phyloP scores from a whole-genome alignment of 2,888 invertebrate species.

The Leptinotarsa juncta region DNA sequence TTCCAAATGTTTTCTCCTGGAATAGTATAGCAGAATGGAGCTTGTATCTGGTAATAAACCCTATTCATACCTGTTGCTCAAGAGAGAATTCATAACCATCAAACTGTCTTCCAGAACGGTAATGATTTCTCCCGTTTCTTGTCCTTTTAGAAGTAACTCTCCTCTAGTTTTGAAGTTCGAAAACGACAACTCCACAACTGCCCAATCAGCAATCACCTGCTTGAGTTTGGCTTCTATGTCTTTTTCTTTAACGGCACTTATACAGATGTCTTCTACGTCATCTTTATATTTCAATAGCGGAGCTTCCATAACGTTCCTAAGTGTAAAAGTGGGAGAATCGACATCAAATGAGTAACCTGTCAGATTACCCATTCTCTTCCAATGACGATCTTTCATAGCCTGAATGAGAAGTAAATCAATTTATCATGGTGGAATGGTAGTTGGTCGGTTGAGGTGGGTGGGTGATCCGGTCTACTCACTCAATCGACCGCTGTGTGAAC shows the following conservation, averaged over 20 bases:
- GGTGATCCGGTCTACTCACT: no score
- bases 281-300: slow-evolving; percentile 85
- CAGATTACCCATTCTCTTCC: slow-evolving; percentile 69
- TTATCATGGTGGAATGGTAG: no score
- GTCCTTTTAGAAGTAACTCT: slow-evolving; percentile 81
- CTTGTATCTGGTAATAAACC: no score
- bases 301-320: slow-evolving; percentile 87
- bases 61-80: slow-evolving; percentile 78
- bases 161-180: slow-evolving; percentile 83
- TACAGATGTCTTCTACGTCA: slow-evolving; percentile 92
- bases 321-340: slow-evolving; percentile 81
- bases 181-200: slow-evolving; percentile 78
- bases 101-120: slow-evolving; percentile 85
- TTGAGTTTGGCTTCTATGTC: slow-evolving; percentile 91
- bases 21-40: no score
- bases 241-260: slow-evolving; percentile 89
- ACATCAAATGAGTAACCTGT: slow-evolving; percentile 79
- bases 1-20: no score
- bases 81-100: slow-evolving; percentile 86
- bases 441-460: no score
- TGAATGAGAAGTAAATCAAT: slow-evolving; percentile 45
- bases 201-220: slow-evolving; percentile 85
- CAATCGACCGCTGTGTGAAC: no score
- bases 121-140: slow-evolving; percentile 81
- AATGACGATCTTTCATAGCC: slow-evolving; percentile 71